Evolutionary conservation across 2,888 invertebrate species (phyloP).

Genomic region (Sinotaia quadrata): DNA sequence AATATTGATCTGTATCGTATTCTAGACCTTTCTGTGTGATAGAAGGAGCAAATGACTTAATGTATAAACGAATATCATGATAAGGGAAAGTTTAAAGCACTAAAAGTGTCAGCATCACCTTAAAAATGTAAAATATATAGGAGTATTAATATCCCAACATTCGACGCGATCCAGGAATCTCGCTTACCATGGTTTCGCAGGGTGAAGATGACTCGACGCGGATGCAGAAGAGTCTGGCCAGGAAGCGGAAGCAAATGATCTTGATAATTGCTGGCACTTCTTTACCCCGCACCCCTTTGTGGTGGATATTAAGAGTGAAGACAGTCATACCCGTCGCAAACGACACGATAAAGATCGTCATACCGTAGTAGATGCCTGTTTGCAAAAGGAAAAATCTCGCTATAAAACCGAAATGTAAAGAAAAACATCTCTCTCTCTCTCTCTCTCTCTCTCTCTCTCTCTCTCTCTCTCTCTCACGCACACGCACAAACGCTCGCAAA

Average conservation of each 20-base stretch:
- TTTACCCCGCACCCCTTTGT: constrained; percentile 86
- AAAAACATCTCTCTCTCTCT: not conserved
- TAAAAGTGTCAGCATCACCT: too few species aligned
- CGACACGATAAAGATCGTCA: constrained; percentile 76
- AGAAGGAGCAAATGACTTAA: too few species aligned
- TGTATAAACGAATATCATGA: too few species aligned
- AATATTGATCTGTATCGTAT: too few species aligned
- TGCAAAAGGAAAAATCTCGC: not conserved
- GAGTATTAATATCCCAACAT: too few species aligned
- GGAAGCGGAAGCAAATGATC: constrained; percentile 82
- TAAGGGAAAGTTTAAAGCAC: too few species aligned
- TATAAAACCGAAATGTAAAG: not conserved
- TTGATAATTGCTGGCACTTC: constrained; percentile 83
- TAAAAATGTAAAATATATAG: too few species aligned
- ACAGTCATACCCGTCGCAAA: constrained; percentile 75
- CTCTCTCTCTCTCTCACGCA: too few species aligned
- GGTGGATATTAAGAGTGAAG: constrained; percentile 75
- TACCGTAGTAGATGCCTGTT: constrained; percentile 76
- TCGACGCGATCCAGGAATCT: not conserved
- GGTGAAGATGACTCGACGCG: constrained; percentile 38
- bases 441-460: not conserved
- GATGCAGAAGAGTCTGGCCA: constrained; percentile 75
- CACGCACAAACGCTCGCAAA: too few species aligned
- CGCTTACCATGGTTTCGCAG: not conserved
- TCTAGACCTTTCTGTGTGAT: too few species aligned